These are phyloP conservation scores for Tipula helvola DNA, from an alignment of 2,888 invertebrate species.

Conservation along the genomic window DNA sequence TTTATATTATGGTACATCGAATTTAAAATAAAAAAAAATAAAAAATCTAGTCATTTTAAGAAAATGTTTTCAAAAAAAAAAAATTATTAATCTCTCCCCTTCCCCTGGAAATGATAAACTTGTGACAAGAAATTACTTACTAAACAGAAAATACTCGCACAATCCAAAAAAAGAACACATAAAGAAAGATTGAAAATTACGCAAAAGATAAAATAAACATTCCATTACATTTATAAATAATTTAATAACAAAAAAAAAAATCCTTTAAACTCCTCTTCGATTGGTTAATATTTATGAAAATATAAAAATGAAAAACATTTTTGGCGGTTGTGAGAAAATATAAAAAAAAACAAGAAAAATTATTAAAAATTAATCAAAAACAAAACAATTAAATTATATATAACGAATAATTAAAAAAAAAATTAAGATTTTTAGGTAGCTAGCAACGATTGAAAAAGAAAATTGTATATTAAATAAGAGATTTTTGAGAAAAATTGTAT, in stretches of 20 bases:
- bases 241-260: neutral
- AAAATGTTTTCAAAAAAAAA: neutral
- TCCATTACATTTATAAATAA: neutral
- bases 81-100: neutral
- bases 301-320: neutral
- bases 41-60: neutral
- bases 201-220: neutral
- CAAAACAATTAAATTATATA: neutral
- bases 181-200: neutral
- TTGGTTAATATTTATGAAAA: neutral
- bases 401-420: neutral
- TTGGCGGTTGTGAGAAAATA: neutral
- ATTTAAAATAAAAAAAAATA: neutral
- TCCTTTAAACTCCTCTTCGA: neutral
- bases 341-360: neutral
- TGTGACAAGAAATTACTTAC: neutral
- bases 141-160: neutral
- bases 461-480: neutral
- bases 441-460: neutral
- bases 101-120: neutral
- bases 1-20: neutral
- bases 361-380: neutral
- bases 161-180: neutral
- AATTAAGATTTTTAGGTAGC: neutral
- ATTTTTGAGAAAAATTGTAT: neutral